These are phyloP conservation scores for Pararge aegeria DNA, from an alignment of 1,140 invertebrate species.

Conservation along the genomic window DNA sequence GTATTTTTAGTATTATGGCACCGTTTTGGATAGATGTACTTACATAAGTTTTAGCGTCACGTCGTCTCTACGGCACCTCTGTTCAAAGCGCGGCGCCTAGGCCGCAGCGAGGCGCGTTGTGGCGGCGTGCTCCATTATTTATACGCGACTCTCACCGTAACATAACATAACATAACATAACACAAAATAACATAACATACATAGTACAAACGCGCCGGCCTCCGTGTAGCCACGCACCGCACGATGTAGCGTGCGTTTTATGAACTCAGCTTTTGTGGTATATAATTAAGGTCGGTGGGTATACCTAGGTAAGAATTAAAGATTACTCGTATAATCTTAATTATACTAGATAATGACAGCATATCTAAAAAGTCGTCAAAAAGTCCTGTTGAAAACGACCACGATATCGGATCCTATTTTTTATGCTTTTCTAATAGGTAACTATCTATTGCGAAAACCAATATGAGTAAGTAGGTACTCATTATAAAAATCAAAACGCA, in stretches of 20 bases:
- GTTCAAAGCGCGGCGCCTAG: slow-evolving; percentile 57
- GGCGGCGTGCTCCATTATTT: slow-evolving; percentile 66
- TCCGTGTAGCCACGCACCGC: slow-evolving; percentile 29
- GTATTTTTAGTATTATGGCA: no score
- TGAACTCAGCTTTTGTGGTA: not conserved
- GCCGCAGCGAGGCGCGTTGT: slow-evolving; percentile 64
- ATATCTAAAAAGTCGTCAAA: no score
- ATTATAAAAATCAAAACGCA: no score
- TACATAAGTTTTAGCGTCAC: not conserved
- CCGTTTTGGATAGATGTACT: no score
- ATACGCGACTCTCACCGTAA: slow-evolving; percentile 47
- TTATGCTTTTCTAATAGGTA: no score
- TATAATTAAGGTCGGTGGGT: not conserved
- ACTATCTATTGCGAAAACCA: no score
- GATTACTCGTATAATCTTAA: no score
- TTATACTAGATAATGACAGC: no score
- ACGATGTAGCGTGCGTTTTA: slow-evolving; percentile 20
- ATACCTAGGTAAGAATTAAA: no score
- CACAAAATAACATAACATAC: slow-evolving; percentile 24
- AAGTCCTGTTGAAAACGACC: no score
- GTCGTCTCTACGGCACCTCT: slow-evolving; percentile 30
- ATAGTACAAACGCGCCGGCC: slow-evolving; percentile 35
- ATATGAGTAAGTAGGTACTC: no score
- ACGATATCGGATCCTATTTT: no score
- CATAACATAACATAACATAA: slow-evolving; percentile 33